Conservation (phyloP, 2,888 invertebrate species). For the Noctuana brunneofusca region DNA sequence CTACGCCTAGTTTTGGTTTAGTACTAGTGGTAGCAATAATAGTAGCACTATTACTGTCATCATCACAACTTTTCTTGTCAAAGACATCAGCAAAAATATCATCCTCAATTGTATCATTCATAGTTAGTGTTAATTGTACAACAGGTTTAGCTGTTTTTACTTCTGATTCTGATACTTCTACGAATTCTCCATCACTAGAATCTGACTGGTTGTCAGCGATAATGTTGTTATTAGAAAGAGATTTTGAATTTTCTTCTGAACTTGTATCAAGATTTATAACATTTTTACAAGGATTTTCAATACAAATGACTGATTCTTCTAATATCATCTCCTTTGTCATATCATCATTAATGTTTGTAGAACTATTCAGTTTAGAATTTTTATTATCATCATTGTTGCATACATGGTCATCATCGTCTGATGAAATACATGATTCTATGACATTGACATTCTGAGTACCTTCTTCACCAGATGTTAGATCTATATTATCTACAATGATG, state of each 20-base stretch:
- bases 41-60: not conserved
- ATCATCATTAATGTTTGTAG: constrained; percentile 14
- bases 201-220: constrained; percentile 45
- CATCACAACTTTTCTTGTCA: constrained; percentile 38
- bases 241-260: constrained; percentile 47
- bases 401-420: not conserved
- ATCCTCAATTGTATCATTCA: constrained; percentile 67
- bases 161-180: constrained; percentile 72
- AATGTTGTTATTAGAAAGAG: constrained; percentile 1
- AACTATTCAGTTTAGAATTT: constrained; percentile 18
- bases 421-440: not conserved
- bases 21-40: not conserved
- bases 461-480: constrained; percentile 67
- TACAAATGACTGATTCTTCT: constrained; percentile 57
- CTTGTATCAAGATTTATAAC: constrained; percentile 60
- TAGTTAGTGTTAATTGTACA: constrained; percentile 71
- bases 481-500: constrained; percentile 60
- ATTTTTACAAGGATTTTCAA: constrained; percentile 54
- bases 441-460: constrained; percentile 38
- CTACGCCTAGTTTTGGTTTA: not conserved
- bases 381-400: constrained; percentile 25
- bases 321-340: constrained; percentile 39
- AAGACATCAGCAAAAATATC: constrained; percentile 91
- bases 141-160: constrained; percentile 56
- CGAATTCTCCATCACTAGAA: constrained; percentile 79